A percentile compares a stretch with the other conserved stretches of the same genome.
These are phyloP conservation scores for Trypoxylon attenuatum DNA, from an alignment of 2,888 invertebrate species.

Conservation along the genomic window DNA sequence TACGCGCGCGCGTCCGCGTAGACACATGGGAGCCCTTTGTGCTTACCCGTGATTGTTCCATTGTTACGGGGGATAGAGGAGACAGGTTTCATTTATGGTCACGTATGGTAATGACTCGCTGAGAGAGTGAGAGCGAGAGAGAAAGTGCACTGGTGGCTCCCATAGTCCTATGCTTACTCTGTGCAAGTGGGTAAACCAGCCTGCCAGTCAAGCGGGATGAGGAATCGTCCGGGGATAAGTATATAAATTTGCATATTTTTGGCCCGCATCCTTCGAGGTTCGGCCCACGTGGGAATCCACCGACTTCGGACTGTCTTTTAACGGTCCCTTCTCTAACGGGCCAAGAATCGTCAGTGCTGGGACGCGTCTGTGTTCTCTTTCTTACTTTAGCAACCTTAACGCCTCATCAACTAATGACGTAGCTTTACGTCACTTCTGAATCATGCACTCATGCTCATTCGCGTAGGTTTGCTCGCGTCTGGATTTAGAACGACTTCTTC, in stretches of 20 bases:
- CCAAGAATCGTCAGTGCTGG: not conserved
- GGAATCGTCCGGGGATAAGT: constrained; percentile 56
- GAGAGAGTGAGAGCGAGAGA: constrained; percentile 13
- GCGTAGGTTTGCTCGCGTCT: too few relatives aligned
- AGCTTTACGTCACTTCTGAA: too few relatives aligned
- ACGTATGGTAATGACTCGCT: constrained; percentile 66
- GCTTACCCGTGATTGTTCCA: constrained; percentile 52
- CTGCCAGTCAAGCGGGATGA: constrained; percentile 47
- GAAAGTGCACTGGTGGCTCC: constrained; percentile 16
- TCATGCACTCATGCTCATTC: too few relatives aligned
- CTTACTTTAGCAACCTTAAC: too few relatives aligned
- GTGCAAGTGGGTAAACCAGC: constrained; percentile 56
- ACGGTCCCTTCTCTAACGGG: constrained; percentile 47
- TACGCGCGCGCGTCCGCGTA: too few relatives aligned
- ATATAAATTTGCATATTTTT: constrained; percentile 71
- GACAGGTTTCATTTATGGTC: constrained; percentile 70
- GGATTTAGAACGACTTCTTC: too few relatives aligned
- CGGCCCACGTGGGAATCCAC: constrained; percentile 68
- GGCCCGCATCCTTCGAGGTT: constrained; percentile 64
- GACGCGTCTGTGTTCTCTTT: not conserved
- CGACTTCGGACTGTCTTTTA: constrained; percentile 37
- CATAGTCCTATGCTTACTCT: constrained; percentile 13
- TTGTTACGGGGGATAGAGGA: constrained; percentile 57
- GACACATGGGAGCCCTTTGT: constrained; percentile 38
- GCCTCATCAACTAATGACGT: too few relatives aligned